A percentile compares a stretch with the other conserved stretches of the same genome.
These are phyloP conservation scores for Tyto alba DNA, from an alignment of 2,113 vertebrate species.

Conservation along the genomic window DNA sequence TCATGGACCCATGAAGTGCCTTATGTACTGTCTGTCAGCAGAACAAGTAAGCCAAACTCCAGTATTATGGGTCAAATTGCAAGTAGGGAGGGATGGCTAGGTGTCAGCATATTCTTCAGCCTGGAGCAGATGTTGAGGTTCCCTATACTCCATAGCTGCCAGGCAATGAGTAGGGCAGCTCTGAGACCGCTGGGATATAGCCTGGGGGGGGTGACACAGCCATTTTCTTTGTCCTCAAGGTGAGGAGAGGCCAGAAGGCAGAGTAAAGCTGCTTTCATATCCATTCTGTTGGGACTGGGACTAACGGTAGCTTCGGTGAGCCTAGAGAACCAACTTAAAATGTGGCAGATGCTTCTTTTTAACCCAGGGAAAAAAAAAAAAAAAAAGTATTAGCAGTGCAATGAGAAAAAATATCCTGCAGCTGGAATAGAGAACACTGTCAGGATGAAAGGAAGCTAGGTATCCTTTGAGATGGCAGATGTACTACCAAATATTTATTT, in stretches of 20 bases:
- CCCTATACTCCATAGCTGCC: not conserved
- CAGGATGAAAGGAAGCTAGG: not conserved
- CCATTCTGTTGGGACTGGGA: not conserved
- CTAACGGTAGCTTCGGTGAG: not conserved
- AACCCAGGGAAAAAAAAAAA: not conserved
- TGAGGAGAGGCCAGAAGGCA: not conserved
- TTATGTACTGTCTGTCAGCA: not conserved
- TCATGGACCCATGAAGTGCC: not conserved
- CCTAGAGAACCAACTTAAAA: not conserved
- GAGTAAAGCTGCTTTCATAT: not conserved
- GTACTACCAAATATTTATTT: constrained; percentile 39
- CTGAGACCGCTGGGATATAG: not conserved
- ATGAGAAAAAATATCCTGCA: constrained; percentile 1
- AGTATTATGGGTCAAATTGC: not conserved
- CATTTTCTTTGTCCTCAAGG: not conserved
- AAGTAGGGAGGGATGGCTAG: not conserved
- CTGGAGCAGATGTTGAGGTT: not conserved
- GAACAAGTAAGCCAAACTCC: not conserved
- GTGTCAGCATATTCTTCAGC: not conserved
- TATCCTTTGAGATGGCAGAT: constrained; percentile 36
- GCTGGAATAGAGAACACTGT: not conserved
- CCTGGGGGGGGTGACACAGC: not conserved
- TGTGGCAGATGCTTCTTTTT: not conserved
- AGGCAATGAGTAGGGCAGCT: not conserved
- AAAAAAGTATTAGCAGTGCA: not conserved